Evolutionary conservation across 2,113 vertebrate species (phyloP).

Genomic region (Myiopsitta monachus): DNA sequence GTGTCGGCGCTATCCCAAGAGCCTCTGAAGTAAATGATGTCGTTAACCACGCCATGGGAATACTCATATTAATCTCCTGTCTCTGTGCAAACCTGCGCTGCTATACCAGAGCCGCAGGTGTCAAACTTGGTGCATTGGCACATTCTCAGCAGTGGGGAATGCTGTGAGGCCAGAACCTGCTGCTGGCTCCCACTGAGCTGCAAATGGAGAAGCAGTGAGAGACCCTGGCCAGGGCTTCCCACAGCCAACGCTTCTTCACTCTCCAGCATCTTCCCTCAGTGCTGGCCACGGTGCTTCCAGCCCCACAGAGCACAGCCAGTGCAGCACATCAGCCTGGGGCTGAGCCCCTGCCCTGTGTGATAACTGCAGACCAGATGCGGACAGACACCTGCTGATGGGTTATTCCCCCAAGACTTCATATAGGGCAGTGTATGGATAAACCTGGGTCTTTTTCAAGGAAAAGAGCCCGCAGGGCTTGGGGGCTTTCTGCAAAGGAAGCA

Average conservation of each 20-base stretch:
- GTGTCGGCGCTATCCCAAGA: conserved; percentile 31
- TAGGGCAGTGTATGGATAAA: rapidly evolving
- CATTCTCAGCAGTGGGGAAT: not conserved
- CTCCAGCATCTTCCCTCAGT: not conserved
- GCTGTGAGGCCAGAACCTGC: not conserved
- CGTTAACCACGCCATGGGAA: conserved; percentile 36
- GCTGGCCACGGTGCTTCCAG: rapidly evolving
- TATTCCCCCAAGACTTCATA: not conserved
- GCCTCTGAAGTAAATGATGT: conserved; percentile 46
- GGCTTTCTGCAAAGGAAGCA: rapidly evolving
- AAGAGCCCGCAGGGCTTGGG: rapidly evolving
- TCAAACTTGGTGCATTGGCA: not conserved
- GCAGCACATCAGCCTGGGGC: not conserved
- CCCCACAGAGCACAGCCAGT: rapidly evolving
- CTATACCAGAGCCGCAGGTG: conserved; percentile 2
- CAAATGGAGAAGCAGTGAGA: not conserved
- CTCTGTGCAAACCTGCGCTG: conserved; percentile 12
- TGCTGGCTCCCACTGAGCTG: not conserved
- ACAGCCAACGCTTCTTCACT: rapidly evolving
- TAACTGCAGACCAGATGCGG: not conserved
- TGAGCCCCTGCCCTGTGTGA: not conserved
- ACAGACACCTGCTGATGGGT: not conserved
- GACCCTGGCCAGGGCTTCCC: not conserved
- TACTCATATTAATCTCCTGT: not conserved
- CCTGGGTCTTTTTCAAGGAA: not conserved